phyloP scores from a whole-genome alignment of 2,113 vertebrate species.

The Lasiurus cinereus region DNA sequence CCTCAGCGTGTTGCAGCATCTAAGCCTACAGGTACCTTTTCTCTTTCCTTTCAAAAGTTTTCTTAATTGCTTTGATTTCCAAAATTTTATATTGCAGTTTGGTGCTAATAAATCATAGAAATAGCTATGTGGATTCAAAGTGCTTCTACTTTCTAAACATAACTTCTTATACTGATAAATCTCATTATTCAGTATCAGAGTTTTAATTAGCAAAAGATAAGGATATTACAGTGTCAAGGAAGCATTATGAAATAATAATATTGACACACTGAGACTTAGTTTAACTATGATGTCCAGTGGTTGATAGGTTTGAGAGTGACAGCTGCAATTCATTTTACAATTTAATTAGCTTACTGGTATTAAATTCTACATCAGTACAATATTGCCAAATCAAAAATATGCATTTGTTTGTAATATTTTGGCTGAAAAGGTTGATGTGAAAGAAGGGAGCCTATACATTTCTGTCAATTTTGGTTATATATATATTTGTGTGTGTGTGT shows the following conservation, averaged over 20 bases:
- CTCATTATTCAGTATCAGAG: not conserved
- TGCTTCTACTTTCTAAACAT: conserved; percentile 48
- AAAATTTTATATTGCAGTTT: not conserved
- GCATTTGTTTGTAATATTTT: conserved; percentile 33
- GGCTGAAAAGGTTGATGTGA: not conserved
- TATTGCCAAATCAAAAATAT: conserved; percentile 24
- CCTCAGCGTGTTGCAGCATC: not conserved
- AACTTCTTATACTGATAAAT: conserved; percentile 20
- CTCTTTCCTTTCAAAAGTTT: not conserved
- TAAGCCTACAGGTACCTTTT: not conserved
- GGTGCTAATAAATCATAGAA: conserved; percentile 36
- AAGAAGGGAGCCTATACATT: not conserved
- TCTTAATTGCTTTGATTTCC: conserved; percentile 43
- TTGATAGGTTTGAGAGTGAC: not conserved
- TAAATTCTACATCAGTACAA: conserved; percentile 22
- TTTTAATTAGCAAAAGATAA: conserved; percentile 42
- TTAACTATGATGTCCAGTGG: not conserved
- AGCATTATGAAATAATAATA: conserved; percentile 25
- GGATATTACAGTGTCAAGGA: not conserved
- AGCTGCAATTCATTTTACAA: not conserved
- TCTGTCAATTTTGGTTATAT: conserved; percentile 12
- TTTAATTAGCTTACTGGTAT: not conserved
- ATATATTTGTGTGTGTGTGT: too few species aligned
- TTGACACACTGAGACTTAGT: conserved; percentile 3
- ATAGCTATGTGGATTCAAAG: conserved; percentile 4